phyloP scores from a whole-genome alignment of 2,797 vertebrate genomes.

The Amblyraja radiata region DNA sequence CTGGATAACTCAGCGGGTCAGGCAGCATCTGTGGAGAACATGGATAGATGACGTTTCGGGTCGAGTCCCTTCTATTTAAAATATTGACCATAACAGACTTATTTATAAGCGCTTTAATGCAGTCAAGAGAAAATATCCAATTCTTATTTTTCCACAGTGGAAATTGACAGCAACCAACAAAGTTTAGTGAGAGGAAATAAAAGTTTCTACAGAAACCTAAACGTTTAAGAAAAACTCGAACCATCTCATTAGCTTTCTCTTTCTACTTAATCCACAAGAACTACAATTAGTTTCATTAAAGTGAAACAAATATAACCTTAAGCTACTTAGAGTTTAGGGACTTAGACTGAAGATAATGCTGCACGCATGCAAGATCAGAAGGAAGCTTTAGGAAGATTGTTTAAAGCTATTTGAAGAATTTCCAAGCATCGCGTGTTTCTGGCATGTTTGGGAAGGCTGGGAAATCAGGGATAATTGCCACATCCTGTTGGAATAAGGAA shows the following conservation, averaged over 20 bases:
- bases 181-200: background rate
- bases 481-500: background rate
- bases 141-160: background rate
- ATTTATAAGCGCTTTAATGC: background rate
- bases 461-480: background rate
- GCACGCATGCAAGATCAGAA: background rate
- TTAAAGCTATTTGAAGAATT: conserved; percentile 16
- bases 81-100: background rate
- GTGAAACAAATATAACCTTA: background rate
- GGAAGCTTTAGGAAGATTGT: background rate
- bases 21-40: too few species aligned
- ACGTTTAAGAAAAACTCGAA: background rate
- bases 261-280: background rate
- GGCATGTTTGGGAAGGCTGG: background rate
- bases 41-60: too few species aligned
- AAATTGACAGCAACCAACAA: background rate
- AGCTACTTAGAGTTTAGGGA: background rate
- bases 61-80: background rate
- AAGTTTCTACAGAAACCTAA: background rate
- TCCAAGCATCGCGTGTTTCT: background rate
- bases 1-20: too few species aligned
- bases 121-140: background rate
- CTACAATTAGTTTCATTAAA: background rate
- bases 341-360: background rate
- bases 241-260: background rate